phyloP scores from a whole-genome alignment of 2,113 vertebrate species.

The Anthoscopus minutus region DNA sequence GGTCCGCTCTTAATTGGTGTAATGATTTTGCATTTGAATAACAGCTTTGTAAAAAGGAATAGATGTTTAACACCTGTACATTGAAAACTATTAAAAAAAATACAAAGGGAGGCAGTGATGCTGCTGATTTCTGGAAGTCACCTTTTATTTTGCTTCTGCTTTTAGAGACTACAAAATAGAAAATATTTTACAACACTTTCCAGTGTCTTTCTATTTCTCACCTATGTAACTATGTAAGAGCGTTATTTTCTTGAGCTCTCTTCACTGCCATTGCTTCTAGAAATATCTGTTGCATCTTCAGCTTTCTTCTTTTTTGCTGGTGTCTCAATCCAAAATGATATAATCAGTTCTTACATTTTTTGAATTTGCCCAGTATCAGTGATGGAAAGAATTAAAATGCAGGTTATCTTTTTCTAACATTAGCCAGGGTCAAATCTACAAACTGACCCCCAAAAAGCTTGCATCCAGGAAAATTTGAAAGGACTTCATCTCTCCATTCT shows the following conservation, averaged over 20 bases:
- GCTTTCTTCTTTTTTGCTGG: not conserved
- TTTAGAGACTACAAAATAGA: not conserved
- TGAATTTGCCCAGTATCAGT: not conserved
- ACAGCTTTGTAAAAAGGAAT: not conserved
- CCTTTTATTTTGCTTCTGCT: not conserved
- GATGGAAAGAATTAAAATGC: not conserved
- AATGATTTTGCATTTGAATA: not conserved
- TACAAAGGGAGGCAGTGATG: not conserved
- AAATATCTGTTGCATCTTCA: not conserved
- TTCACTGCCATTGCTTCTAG: not conserved
- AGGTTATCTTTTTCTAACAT: not conserved
- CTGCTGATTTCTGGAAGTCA: not conserved
- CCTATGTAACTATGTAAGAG: not conserved
- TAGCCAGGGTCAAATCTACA: not conserved
- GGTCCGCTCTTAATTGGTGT: not conserved
- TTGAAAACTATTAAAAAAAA: not conserved
- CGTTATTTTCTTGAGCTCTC: not conserved
- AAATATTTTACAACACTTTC: not conserved
- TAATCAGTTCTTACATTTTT: not conserved
- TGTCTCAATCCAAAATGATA: not conserved
- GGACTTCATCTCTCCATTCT: not conserved
- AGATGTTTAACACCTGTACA: not conserved
- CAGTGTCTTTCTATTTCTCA: not conserved
- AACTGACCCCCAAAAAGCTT: not conserved
- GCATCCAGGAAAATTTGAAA: not conserved